Evolutionary conservation across 2,888 invertebrate genomes (phyloP), one percentile per base, ranked within the genome.

Genomic region (Halictus quadricinctus): DNA sequence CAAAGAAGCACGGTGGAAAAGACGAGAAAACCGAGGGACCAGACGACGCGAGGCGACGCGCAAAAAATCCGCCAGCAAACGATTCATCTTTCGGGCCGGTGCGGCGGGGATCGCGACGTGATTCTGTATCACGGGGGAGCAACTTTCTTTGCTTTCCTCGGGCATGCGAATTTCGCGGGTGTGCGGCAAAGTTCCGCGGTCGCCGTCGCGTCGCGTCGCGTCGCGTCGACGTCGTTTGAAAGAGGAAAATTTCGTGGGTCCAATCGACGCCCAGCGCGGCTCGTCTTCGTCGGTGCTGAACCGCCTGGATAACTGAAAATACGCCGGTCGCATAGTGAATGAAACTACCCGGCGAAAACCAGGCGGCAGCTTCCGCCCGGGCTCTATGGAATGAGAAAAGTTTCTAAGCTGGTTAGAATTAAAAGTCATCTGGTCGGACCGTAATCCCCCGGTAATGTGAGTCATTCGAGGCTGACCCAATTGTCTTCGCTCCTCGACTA

Each of bases 31-130:
- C 41, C 29, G 25, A 21, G 50, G 41, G 79, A 29, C n/a, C 54
- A 66, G 75, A 21, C 75, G 79, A 64, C 6, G 43, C 8, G 78
- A 78, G 43, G 43, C 74, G 80, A 80, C 74, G 73, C 70, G 88
- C 85, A 85, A 87, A 84, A 84, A 86, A 29, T 78, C 72, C 76
- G 54, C 46, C 76, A 80, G 85, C 85, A 88, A 88, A 83, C 87
- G 85, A 89, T 89, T 89, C 87, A 85, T 89, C 86, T 89, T 89
- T 88, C 79, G 72, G 72, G 29, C 66, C 79, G 82, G 88, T 54
- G 79, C n/a, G n/a, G n/a, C n/a, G n/a, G n/a, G n/a, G n/a, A 88
- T 83, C 86, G 88, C 84, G 88, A 89, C 89, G 88, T 89, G 89
- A 86, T 86, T 87, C 73, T 58, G 83, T 87, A 86, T 87, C 85